Conservation (phyloP, 37 sponge, comb jelly and placozoan species). For the Crambe crambe region DNA sequence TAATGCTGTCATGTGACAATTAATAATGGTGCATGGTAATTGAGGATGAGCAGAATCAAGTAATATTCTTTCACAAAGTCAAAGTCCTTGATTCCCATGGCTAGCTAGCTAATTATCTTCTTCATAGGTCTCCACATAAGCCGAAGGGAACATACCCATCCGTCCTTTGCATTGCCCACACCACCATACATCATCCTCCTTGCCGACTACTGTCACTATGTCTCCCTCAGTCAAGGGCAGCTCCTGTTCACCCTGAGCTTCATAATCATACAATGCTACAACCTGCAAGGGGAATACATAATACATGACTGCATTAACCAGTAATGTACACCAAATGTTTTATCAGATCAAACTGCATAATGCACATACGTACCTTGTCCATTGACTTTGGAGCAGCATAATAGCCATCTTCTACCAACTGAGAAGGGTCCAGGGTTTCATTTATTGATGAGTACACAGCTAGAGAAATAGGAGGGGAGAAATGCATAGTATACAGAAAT, state of each 20-base stretch:
- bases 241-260: constrained; percentile 87
- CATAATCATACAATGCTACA: constrained; percentile 80
- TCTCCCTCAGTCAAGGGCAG: constrained; percentile 78
- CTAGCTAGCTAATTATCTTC: constrained; percentile 1
- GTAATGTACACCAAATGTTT: no score
- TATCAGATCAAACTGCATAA: no score
- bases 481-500: no score
- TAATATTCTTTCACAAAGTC: no score
- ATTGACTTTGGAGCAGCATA: constrained; percentile 24
- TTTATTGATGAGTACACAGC: constrained; percentile 18
- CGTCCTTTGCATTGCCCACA: constrained; percentile 56
- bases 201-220: constrained; percentile 64
- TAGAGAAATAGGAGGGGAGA: no score
- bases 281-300: no score
- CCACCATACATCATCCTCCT: constrained; percentile 93
- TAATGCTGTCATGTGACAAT: no score
- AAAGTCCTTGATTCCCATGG: no score
- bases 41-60: no score
- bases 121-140: constrained; percentile 48
- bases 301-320: no score
- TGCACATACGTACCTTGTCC: constrained; percentile 32
- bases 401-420: constrained; percentile 15
- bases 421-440: not conserved
- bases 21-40: no score
- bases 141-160: constrained; percentile 62